Evolutionary conservation across 2,797 vertebrate genomes (phyloP).

Genomic region (Poliocrania exsul): DNA sequence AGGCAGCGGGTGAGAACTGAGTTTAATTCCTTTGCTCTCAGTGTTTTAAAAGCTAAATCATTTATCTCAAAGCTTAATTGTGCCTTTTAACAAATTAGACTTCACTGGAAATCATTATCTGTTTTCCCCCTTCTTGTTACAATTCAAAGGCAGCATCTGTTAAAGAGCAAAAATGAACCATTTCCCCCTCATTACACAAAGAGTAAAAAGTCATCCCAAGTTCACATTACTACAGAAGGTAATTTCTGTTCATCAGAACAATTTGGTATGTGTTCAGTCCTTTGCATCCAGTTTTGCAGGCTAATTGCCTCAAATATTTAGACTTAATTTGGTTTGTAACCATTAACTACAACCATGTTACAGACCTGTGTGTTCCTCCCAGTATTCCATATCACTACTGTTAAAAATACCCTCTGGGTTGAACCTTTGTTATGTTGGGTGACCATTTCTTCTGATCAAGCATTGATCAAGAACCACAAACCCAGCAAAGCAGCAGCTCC

Average conservation of each 20-base stretch:
- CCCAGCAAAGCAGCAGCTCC: neutral
- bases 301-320: slow-evolving; percentile 43
- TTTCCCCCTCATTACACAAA: slow-evolving; percentile 14
- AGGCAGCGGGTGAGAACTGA: neutral
- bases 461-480: neutral
- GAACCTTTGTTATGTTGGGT: neutral
- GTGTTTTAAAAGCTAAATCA: slow-evolving; percentile 26
- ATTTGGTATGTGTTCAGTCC: neutral
- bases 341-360: neutral
- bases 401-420: neutral
- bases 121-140: slow-evolving; percentile 16
- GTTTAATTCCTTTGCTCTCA: slow-evolving; percentile 27
- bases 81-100: slow-evolving; percentile 51
- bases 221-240: slow-evolving; percentile 52
- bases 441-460: neutral
- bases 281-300: neutral
- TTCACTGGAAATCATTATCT: slow-evolving; percentile 62
- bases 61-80: slow-evolving; percentile 58
- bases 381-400: neutral
- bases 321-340: neutral
- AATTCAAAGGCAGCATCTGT: slow-evolving; percentile 58
- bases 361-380: neutral
- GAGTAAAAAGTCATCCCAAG: slow-evolving; percentile 52
- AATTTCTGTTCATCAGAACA: slow-evolving; percentile 54
- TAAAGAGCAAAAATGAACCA: slow-evolving; percentile 41